Evolutionary conservation across 2,113 vertebrate genomes (phyloP).

Genomic region (Gallinago media): DNA sequence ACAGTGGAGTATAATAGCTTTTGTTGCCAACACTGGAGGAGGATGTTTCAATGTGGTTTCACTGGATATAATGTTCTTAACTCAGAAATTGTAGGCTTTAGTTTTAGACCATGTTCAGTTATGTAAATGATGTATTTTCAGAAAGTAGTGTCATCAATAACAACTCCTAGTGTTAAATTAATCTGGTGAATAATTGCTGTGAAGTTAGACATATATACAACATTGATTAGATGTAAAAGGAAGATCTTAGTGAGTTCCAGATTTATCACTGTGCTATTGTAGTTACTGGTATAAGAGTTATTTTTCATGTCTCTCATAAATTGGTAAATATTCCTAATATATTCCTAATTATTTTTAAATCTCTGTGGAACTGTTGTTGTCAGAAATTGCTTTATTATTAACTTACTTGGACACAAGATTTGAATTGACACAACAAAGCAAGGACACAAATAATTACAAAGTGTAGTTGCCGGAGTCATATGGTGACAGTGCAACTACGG

Average conservation of each 20-base stretch:
- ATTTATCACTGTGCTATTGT: not conserved
- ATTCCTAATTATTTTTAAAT: not conserved
- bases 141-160: not conserved
- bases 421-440: not conserved
- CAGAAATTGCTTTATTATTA: not conserved
- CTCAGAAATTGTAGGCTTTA: not conserved
- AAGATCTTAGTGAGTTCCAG: not conserved
- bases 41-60: no score
- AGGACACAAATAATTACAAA: not conserved
- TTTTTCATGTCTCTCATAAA: not conserved
- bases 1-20: not conserved
- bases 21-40: not conserved
- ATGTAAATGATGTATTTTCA: not conserved
- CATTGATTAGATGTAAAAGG: not conserved
- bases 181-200: not conserved
- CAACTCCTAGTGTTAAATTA: not conserved
- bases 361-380: not conserved
- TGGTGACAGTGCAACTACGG: not conserved
- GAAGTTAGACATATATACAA: not conserved
- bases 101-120: not conserved
- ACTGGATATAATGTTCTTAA: not conserved
- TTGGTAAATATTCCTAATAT: not conserved
- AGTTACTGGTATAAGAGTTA: not conserved
- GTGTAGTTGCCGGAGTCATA: not conserved
- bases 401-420: not conserved